Evolutionary conservation across 2,888 invertebrate species (phyloP), one percentile per base, ranked within the genome.

Genomic region (Calameuta filiformis): DNA sequence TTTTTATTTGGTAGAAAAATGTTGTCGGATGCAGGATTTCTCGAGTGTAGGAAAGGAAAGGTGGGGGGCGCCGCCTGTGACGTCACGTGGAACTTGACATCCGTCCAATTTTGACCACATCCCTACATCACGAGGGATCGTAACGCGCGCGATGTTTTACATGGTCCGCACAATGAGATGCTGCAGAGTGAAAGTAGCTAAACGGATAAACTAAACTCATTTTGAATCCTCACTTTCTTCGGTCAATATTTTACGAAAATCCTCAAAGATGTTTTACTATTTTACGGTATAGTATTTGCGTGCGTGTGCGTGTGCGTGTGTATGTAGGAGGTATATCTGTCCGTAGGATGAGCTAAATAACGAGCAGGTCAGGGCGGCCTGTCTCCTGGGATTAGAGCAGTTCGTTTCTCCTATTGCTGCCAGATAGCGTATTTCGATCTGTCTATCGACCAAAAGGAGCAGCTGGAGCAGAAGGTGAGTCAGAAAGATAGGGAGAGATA

Each of bases 331-430:
- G 15, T 15, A 40, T 23, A 23, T 9, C 9, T 9, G 56, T 23
- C 56, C 2, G 23, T 15, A 9, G 23, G 23, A 23, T 56, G 35
- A 35, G 30, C 74, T 74, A 74, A 74, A 74, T 74, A 74, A 74
- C 74, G 74, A 12, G 23, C 23, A 74, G 79, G 35, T 76, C 79
- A 76, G 76, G 77, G 76, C 77, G 77, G 75, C 77, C 77, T 79
- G 79, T 79, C 79, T 76, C 77, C 77, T 75, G 74, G 80, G 83
- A 84, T 82, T 81, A 82, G 76, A 80, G 79, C 74, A 75, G 68
- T 73, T 81, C 76, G 80, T 81, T 85, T 81, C 81, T 81, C 81
- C 82, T 79, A 81, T 81, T 79, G 79, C 79, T 77, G 75, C 73
- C 71, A 77, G 82, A 80, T 80, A 35, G 77, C 79, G 81, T 76